These are phyloP conservation scores for Thecophora atra DNA, from an alignment of 2,888 invertebrate species.

Conservation along the genomic window DNA sequence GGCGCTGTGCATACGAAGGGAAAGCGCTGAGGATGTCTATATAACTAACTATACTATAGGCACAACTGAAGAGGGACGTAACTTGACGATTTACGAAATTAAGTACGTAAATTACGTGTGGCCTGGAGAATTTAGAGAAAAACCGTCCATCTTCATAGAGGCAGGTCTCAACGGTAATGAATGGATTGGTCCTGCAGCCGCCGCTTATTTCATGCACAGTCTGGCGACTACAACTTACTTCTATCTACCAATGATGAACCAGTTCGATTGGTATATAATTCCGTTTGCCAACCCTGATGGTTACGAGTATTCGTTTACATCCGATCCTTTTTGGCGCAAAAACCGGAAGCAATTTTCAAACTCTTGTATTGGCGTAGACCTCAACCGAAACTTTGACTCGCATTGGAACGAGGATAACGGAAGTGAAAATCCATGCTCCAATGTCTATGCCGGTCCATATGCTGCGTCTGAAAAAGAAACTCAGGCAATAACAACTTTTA, in stretches of 20 bases:
- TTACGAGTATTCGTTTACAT: slow-evolving; percentile 73
- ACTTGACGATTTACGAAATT: slow-evolving; percentile 67
- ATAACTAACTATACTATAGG: slow-evolving; percentile 68
- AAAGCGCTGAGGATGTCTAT: too few relatives aligned
- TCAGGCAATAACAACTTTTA: slow-evolving; percentile 69
- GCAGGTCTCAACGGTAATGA: slow-evolving; percentile 79
- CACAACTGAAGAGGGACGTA: slow-evolving; percentile 69
- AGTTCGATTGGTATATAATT: slow-evolving; percentile 78
- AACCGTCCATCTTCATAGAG: slow-evolving; percentile 71
- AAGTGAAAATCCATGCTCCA: too few relatives aligned
- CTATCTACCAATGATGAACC: slow-evolving; percentile 66
- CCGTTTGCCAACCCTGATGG: too few relatives aligned
- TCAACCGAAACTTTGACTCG: slow-evolving; percentile 74
- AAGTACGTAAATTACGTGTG: slow-evolving; percentile 66
- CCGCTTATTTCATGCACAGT: slow-evolving; percentile 73
- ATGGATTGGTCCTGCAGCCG: slow-evolving; percentile 76
- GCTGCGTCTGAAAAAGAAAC: slow-evolving; percentile 72
- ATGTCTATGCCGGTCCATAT: slow-evolving; percentile 68
- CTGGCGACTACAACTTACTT: slow-evolving; percentile 70
- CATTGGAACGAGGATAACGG: slow-evolving; percentile 71
- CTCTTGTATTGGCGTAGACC: slow-evolving; percentile 70
- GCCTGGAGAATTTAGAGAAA: slow-evolving; percentile 61
- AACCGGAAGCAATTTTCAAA: slow-evolving; percentile 68
- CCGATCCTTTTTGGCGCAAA: slow-evolving; percentile 74
- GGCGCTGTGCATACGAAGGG: slow-evolving; percentile 61